Percentiles rank a stretch among this genome's conserved stretches.
These are phyloP conservation scores for Lagopus leucura DNA, from an alignment of 2,113 vertebrate genomes.

Conservation along the genomic window DNA sequence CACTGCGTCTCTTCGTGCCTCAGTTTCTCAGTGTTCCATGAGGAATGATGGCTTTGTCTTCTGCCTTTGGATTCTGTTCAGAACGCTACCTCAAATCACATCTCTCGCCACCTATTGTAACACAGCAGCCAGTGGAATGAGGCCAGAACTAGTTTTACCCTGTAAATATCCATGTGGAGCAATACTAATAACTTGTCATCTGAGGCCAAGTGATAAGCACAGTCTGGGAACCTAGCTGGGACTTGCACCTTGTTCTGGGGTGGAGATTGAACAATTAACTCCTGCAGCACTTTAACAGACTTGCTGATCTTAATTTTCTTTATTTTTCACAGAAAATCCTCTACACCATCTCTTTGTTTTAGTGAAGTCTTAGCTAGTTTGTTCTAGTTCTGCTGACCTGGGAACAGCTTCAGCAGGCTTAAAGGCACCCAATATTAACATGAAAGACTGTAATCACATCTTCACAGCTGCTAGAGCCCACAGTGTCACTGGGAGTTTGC, in stretches of 20 bases:
- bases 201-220: not conserved
- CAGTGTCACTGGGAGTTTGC: slow-evolving; percentile 53
- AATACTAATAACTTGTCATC: not conserved
- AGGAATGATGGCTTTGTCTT: not conserved
- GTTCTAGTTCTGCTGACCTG: slow-evolving; percentile 16
- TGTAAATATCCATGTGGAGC: not conserved
- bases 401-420: slow-evolving; percentile 1
- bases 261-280: not conserved
- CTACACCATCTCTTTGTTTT: not conserved
- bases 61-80: not conserved
- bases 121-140: not conserved
- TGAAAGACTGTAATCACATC: slow-evolving; percentile 57
- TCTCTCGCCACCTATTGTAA: not conserved
- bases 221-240: not conserved
- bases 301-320: not conserved
- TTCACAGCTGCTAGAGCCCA: slow-evolving; percentile 59
- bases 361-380: not conserved
- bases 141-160: not conserved
- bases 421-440: slow-evolving; percentile 51
- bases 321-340: not conserved
- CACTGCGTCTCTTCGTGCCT: not conserved
- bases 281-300: not conserved
- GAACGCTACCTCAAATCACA: rapidly evolving
- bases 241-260: rapidly evolving
- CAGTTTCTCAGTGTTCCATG: not conserved